Base-by-base conservation (phyloP, 2,888 invertebrate genomes). In the Phyllotreta cruciferae region DNA sequence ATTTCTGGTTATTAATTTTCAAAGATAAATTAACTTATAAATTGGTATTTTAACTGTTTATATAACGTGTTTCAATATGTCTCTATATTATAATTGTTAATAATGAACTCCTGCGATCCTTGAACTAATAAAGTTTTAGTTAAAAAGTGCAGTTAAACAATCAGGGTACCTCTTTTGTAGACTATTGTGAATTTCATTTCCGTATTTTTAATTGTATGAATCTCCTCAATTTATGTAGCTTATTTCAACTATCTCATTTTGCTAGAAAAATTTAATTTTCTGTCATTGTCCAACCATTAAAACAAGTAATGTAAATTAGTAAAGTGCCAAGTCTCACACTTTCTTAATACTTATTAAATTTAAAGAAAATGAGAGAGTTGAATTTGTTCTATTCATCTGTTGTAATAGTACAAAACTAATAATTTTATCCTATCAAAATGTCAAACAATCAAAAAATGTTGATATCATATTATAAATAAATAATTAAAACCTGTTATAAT, bases 341-440 rank as follows among this genome's bases (percentile, higher is more conserved):
- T 24, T 3, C 4, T 24, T 3, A 24, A 24, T 24, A 24, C 4
- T 24, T 24, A 24, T 3, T 24, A 24, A 24, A 24, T 24, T 24
- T 24, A 24, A 24, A 24, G 1, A 24, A 24, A 24, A 24, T 24
- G 24, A 24, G 24, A 24, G 24, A 24, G 24, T 24, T 24, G 24
- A 24, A 24, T 24, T 24, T 24, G 24, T 24, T 24, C 24, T 24
- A 24, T 24, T 24, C 24, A 24, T 24, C 1, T 24, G 24, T 24
- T 24, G 67, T 67, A 66, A 71, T 72, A 72, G 74, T 74, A 74
- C 73, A 73, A 74, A 73, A 64, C 53, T 64, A 60, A 68, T 60
- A 66, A 49, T 68, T 68, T 71, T 66, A 71, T 65, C 57, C 60
- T 65, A 62, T 69, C 62, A 66, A 63, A 62, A 66, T 67, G 62